Evolutionary conservation across 2,888 invertebrate species (phyloP).

Genomic region (Esperia sulphurella): DNA sequence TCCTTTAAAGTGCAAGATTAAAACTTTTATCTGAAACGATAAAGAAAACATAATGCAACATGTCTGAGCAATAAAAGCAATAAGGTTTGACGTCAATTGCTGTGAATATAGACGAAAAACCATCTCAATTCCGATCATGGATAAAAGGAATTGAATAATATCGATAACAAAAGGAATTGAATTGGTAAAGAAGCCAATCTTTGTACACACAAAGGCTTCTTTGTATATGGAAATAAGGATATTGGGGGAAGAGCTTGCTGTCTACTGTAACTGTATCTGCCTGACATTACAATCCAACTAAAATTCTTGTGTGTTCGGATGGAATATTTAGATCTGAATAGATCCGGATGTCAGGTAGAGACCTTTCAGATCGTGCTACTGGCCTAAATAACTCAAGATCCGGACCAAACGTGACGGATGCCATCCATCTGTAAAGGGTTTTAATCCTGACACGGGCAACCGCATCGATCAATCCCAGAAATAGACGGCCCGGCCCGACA

Average conservation of each 20-base stretch:
- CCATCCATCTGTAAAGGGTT: not conserved
- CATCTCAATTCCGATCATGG: constrained; percentile 2
- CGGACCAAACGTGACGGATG: not conserved
- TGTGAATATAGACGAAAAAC: not conserved
- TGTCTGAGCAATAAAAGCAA: not conserved
- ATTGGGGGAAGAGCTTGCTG: no score
- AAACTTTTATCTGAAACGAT: not conserved
- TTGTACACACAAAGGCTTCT: not conserved
- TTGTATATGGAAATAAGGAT: not conserved
- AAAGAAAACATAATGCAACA: not conserved
- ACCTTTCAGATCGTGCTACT: not conserved
- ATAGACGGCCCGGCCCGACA: not conserved
- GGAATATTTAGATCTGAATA: no score
- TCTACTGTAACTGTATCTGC: no score
- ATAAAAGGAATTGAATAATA: constrained; percentile 2
- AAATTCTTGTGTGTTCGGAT: no score
- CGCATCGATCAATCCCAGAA: not conserved
- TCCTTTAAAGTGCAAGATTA: not conserved
- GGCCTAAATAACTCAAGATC: no score
- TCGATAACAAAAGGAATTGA: not conserved
- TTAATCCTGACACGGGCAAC: not conserved
- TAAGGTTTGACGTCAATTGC: not conserved
- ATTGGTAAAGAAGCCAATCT: not conserved
- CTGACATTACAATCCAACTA: no score
- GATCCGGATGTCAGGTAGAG: not conserved